Evolutionary conservation across 2,113 vertebrate genomes (phyloP).

Genomic region (Limnothrissa miodon): DNA sequence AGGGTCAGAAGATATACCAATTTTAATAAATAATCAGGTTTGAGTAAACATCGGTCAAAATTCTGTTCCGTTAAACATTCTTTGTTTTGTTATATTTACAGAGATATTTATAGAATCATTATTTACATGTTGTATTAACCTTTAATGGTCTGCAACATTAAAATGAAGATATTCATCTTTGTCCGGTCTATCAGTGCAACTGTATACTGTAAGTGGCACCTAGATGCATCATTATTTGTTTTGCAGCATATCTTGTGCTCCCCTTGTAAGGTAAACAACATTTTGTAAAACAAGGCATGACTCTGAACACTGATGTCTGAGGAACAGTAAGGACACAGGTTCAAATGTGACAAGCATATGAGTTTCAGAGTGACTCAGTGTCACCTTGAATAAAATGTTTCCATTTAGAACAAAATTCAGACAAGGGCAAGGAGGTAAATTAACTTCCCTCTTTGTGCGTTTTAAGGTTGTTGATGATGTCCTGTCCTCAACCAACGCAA

Average conservation of each 20-base stretch:
- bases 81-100: too few species aligned
- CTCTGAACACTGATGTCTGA: not conserved
- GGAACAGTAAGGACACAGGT: not conserved
- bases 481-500: constrained; percentile 13
- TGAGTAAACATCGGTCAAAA: too few species aligned
- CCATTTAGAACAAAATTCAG: not conserved
- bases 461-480: not conserved
- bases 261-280: not conserved
- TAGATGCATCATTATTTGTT: not conserved
- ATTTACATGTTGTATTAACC: not conserved
- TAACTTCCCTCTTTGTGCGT: not conserved
- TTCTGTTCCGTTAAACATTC: too few species aligned
- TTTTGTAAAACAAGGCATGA: not conserved
- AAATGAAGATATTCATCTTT: not conserved
- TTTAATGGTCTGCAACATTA: not conserved
- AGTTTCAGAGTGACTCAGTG: not conserved
- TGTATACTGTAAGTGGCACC: constrained; percentile 47
- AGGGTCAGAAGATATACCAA: too few species aligned
- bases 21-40: too few species aligned
- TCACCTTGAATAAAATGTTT: not conserved
- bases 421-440: not conserved
- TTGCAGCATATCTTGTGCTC: not conserved
- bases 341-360: not conserved
- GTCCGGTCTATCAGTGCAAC: not conserved
- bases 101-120: not conserved